Evolutionary conservation across 2,113 vertebrate species (phyloP).

Genomic region (Dipodomys merriami): DNA sequence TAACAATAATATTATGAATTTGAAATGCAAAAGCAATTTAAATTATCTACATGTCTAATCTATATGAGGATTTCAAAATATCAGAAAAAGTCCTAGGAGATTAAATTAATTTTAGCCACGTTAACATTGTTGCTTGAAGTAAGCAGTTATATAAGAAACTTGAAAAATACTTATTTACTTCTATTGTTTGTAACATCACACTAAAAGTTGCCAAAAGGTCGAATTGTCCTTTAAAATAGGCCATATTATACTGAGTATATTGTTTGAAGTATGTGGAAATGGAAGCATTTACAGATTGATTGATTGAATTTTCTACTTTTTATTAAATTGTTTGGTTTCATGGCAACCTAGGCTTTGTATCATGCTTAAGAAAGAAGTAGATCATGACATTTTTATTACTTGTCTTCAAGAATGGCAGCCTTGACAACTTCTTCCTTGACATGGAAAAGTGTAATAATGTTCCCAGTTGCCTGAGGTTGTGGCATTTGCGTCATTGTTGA

Average conservation of each 20-base stretch:
- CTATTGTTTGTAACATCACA: background rate
- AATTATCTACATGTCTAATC: background rate
- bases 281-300: conserved; percentile 49
- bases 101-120: conserved; percentile 37
- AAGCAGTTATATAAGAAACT: conserved; percentile 18
- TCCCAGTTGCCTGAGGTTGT: conserved; percentile 23
- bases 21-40: conserved; percentile 30
- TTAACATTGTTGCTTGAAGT: conserved; percentile 48
- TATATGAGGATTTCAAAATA: conserved; percentile 17
- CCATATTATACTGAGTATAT: conserved; percentile 26
- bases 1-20: conserved; percentile 33
- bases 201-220: conserved; percentile 17
- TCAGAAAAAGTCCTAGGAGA: background rate
- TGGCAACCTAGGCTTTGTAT: conserved; percentile 62
- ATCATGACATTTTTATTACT: conserved; percentile 75
- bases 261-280: conserved; percentile 52
- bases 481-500: conserved; percentile 24
- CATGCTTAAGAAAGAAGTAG: conserved; percentile 52
- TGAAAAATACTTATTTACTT: conserved; percentile 11
- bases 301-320: conserved; percentile 70
- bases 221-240: conserved; percentile 25
- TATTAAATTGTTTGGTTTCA: conserved; percentile 70
- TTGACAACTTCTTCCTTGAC: conserved; percentile 42
- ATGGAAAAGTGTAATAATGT: conserved; percentile 56
- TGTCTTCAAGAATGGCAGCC: conserved; percentile 63